A percentile compares a stretch with the other conserved stretches of the same genome.
Conservation (phyloP, 2,113 vertebrate genomes). For the Ibidorhyncha struthersii region DNA sequence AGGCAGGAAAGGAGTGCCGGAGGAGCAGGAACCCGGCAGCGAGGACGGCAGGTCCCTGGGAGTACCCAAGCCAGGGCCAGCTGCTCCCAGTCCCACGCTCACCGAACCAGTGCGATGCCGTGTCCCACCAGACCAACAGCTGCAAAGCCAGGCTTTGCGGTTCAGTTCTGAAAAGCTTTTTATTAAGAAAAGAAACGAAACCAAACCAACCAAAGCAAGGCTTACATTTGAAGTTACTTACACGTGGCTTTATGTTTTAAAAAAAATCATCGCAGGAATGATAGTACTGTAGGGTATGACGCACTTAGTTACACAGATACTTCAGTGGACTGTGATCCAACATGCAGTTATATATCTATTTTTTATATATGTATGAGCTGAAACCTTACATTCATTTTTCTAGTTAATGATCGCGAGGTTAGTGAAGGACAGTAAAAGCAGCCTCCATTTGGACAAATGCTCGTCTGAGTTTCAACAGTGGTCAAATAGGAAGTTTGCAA, state of each 20-base stretch:
- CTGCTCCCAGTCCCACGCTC: neutral
- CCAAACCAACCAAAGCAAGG: neutral
- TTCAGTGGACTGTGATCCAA: neutral
- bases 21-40: neutral
- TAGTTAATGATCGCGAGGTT: neutral
- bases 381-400: neutral
- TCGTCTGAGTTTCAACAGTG: neutral
- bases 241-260: neutral
- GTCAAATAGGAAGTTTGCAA: neutral
- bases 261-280: neutral
- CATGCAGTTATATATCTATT: neutral
- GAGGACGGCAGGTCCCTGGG: neutral
- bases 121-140: neutral
- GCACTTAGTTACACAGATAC: neutral
- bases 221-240: neutral
- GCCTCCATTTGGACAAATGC: neutral
- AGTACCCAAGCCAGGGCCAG: neutral
- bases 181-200: neutral
- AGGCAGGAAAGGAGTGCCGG: neutral
- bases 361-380: neutral
- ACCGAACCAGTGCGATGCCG: fast-evolving
- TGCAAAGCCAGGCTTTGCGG: neutral
- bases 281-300: neutral
- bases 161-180: neutral
- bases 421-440: neutral